Conservation (phyloP, 2,797 vertebrate genomes). For the Trachops cirrhosus region DNA sequence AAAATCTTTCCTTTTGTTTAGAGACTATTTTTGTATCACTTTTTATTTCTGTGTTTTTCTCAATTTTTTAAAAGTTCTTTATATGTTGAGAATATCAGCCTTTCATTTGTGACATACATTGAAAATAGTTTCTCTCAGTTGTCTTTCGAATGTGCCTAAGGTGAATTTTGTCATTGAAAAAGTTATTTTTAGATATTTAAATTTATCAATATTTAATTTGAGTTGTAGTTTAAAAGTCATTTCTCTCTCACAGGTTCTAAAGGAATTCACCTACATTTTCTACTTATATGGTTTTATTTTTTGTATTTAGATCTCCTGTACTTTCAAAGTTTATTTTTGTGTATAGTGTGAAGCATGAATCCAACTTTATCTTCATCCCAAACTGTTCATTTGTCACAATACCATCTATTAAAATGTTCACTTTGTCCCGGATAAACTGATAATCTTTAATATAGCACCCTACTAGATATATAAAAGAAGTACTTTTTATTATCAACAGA, state of each 20-base stretch:
- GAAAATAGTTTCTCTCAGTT: constrained; percentile 5
- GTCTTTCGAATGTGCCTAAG: neutral
- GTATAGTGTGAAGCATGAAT: neutral
- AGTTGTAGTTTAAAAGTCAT: neutral
- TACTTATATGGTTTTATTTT: neutral
- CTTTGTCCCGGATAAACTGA: neutral
- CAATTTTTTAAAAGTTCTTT: neutral
- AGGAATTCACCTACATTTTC: neutral
- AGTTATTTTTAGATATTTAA: constrained; percentile 7
- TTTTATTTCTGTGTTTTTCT: neutral
- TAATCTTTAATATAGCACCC: neutral
- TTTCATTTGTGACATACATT: constrained; percentile 14
- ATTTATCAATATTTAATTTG: constrained; percentile 10
- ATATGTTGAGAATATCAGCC: neutral
- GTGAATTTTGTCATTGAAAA: neutral
- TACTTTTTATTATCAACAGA: constrained; percentile 46
- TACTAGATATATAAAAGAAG: neutral
- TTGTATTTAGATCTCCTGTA: neutral
- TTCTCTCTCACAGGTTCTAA: neutral
- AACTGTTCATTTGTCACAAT: neutral
- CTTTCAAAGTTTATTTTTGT: neutral
- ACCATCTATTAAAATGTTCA: constrained; percentile 12
- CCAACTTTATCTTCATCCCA: neutral
- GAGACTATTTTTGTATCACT: neutral
- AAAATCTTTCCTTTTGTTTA: constrained; percentile 32